Percentiles rank a stretch among this genome's conserved stretches.
These are phyloP conservation scores for Antechinus flavipes DNA, from an alignment of 2,113 vertebrate species.

Conservation along the genomic window DNA sequence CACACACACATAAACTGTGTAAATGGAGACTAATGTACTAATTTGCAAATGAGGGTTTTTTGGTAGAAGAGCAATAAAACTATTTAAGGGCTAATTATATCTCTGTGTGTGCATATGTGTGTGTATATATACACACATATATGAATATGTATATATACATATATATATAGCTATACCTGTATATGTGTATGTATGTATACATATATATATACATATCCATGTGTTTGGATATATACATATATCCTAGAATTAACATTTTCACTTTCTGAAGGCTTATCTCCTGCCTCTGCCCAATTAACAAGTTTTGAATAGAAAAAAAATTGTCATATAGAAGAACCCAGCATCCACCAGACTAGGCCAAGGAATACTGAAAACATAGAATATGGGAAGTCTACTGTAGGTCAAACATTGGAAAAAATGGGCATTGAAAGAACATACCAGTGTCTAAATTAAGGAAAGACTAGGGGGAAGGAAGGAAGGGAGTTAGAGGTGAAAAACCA, in stretches of 20 bases:
- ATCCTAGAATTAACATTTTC: neutral
- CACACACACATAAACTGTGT: neutral
- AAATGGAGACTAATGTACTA: neutral
- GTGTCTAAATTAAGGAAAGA: neutral
- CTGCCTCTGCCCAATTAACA: neutral
- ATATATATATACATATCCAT: too few relatives aligned
- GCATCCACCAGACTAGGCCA: neutral
- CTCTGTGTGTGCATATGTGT: too few relatives aligned
- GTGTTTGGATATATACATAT: neutral
- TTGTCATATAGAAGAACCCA: neutral
- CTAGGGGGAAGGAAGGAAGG: too few relatives aligned
- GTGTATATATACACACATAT: too few relatives aligned
- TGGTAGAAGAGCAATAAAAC: too few relatives aligned
- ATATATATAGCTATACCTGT: neutral
- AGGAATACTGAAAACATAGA: neutral
- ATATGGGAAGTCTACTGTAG: neutral
- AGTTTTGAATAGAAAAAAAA: neutral
- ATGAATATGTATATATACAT: too few relatives aligned
- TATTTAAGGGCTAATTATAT: too few relatives aligned
- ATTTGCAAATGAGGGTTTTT: too few relatives aligned
- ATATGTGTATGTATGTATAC: too few relatives aligned
- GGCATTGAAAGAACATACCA: neutral
- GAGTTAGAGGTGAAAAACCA: neutral
- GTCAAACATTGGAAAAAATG: neutral
- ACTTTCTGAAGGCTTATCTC: neutral